These are phyloP conservation scores for Celastrina argiolus DNA, from an alignment of 2,888 invertebrate species.

Conservation along the genomic window DNA sequence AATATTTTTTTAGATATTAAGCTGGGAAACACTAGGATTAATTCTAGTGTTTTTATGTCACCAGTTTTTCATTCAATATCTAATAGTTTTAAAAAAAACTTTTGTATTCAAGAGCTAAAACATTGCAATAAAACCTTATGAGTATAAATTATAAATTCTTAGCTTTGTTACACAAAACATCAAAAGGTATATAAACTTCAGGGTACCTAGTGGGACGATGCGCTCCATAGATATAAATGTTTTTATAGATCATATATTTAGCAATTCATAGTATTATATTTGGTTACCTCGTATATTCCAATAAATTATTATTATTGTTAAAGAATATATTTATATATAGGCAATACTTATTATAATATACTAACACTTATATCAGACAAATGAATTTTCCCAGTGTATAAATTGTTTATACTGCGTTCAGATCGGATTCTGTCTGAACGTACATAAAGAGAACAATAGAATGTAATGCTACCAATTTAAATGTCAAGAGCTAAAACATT, in stretches of 20 bases:
- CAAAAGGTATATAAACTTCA: no score
- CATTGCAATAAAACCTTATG: no score
- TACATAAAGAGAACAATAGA: neutral
- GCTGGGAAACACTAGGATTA: no score
- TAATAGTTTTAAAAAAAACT: no score
- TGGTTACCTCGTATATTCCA: conserved; percentile 12
- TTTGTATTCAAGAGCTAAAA: no score
- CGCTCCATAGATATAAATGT: neutral
- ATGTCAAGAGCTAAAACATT: neutral
- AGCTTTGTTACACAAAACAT: no score
- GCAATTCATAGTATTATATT: conserved; percentile 15
- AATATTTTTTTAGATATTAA: no score
- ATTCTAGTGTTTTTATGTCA: no score
- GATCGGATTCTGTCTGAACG: neutral
- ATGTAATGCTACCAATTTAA: neutral
- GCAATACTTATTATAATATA: neutral
- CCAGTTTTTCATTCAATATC: no score
- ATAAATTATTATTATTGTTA: neutral
- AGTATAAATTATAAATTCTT: no score
- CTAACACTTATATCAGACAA: neutral
- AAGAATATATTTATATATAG: neutral
- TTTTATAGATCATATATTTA: conserved; percentile 6
- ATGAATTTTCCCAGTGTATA: neutral
- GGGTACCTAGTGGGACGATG: neutral
- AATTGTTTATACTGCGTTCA: neutral